These are phyloP conservation scores for Acleris laterana DNA, from an alignment of 2,888 invertebrate genomes.

Conservation along the genomic window DNA sequence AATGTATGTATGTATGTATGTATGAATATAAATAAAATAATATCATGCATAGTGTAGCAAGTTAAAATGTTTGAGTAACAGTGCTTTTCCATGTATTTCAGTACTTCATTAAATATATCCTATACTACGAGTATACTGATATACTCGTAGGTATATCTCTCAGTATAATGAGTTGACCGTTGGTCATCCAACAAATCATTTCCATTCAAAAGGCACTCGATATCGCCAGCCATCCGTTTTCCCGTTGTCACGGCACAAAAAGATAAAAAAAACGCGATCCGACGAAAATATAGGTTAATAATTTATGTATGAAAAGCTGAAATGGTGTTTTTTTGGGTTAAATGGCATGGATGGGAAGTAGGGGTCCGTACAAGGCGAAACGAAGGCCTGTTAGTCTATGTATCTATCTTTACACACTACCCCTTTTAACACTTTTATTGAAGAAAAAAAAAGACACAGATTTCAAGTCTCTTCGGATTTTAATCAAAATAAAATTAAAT, in stretches of 20 bases:
- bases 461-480: too few relatives aligned
- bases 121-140: too few relatives aligned
- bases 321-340: constrained; percentile 25
- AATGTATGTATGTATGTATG: too few relatives aligned
- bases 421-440: too few relatives aligned
- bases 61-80: not conserved
- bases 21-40: too few relatives aligned
- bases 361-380: not conserved
- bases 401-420: not conserved
- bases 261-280: constrained; percentile 28
- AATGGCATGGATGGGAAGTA: constrained; percentile 2
- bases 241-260: constrained; percentile 50
- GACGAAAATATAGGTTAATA: constrained; percentile 32
- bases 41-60: too few relatives aligned
- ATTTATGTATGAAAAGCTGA: constrained; percentile 37
- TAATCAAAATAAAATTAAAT: too few relatives aligned
- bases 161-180: constrained; percentile 12
- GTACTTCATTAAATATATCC: too few relatives aligned
- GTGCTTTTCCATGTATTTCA: not conserved
- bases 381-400: not conserved
- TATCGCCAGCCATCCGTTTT: constrained; percentile 46
- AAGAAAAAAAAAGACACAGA: too few relatives aligned
- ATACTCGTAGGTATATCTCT: not conserved
- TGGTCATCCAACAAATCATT: constrained; percentile 47
- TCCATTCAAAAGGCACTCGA: constrained; percentile 54